Percentiles rank a stretch among this genome's conserved stretches.
Evolutionary conservation across 64 coral and sea anemone species (phyloP).

Genomic region (Trachythela sp.): DNA sequence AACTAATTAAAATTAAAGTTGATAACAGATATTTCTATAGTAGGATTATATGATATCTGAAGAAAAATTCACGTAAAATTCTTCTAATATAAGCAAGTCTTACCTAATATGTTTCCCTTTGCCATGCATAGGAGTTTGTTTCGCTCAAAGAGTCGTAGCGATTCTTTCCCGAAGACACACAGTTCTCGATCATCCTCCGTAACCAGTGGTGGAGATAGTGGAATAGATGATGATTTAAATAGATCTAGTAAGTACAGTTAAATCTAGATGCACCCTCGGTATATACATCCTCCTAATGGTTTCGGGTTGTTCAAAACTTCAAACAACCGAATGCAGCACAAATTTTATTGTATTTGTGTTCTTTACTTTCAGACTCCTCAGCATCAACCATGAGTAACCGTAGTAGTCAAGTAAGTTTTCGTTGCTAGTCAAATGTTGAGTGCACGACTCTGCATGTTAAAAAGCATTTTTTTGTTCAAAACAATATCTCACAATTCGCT

Average conservation of each 20-base stretch:
- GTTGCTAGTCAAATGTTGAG: no score
- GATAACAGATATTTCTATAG: no score
- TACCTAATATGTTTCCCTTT: no score
- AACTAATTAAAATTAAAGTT: no score
- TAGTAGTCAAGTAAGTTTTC: background rate
- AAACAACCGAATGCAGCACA: background rate
- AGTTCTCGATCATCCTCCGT: background rate
- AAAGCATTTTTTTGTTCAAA: no score
- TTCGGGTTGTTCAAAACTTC: background rate
- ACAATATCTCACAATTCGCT: no score
- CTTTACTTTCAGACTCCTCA: background rate
- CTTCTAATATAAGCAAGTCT: no score
- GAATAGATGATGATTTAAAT: background rate
- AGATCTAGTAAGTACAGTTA: background rate
- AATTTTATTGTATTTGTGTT: no score
- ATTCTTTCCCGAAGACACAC: background rate
- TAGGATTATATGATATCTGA: no score
- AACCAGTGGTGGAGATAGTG: background rate
- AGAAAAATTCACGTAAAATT: no score
- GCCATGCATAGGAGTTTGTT: background rate
- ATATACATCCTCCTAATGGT: background rate
- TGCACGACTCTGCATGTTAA: background rate
- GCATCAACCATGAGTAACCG: background rate
- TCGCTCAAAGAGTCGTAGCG: background rate
- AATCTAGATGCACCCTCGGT: background rate